Percentiles rank a stretch among this genome's conserved stretches.
phyloP scores from a whole-genome alignment of 2,888 invertebrate species.

The Chloroclystis v-ata region DNA sequence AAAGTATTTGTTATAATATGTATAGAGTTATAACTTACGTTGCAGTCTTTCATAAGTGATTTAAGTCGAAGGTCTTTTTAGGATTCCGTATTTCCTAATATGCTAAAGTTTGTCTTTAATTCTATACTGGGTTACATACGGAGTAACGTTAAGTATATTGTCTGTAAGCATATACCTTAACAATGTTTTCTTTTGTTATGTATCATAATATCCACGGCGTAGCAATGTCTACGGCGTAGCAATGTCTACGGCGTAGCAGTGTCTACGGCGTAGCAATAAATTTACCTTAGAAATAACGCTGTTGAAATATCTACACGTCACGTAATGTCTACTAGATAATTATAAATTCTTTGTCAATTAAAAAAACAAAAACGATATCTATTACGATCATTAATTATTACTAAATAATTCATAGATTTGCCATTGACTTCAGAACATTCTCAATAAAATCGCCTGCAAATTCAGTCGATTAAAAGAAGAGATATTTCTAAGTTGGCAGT shows the following conservation, averaged over 20 bases:
- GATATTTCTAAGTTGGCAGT: constrained; percentile 14
- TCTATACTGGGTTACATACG: no score
- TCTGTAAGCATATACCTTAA: neutral
- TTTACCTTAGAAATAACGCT: no score
- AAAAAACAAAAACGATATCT: no score
- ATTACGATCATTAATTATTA: no score
- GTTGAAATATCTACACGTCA: neutral
- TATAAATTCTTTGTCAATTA: neutral
- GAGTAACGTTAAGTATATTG: no score
- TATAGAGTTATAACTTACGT: no score
- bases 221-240: neutral
- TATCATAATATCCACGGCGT: neutral
- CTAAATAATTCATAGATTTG: no score
- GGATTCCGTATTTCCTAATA: no score
- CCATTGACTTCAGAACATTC: neutral
- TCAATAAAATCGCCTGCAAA: neutral
- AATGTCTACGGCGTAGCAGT: neutral
- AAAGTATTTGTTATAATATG: no score
- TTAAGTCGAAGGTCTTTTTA: no score
- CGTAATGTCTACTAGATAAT: neutral
- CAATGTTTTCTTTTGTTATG: neutral
- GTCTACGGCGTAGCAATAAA: constrained; percentile 3
- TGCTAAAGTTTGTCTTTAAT: no score
- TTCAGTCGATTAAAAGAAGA: neutral
- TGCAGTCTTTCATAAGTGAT: no score